Evolutionary conservation across 2,888 invertebrate species (phyloP).

Genomic region (Hartigia nigra): DNA sequence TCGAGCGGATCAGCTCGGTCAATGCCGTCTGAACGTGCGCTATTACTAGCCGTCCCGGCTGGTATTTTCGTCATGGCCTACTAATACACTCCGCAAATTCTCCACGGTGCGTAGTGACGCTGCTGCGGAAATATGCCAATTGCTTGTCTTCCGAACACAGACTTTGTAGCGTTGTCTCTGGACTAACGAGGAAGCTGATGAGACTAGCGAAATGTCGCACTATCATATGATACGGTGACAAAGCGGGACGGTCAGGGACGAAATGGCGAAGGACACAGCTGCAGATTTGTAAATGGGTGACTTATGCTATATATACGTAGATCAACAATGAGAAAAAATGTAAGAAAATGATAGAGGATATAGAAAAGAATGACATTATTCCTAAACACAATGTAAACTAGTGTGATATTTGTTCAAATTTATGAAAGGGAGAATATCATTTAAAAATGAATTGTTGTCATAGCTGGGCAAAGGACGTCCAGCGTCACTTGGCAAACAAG

Average conservation of each 20-base stretch:
- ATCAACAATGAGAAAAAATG: not conserved
- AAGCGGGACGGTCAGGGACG: not conserved
- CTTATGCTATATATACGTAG: not conserved
- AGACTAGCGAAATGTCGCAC: not conserved
- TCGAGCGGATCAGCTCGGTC: conserved; percentile 33
- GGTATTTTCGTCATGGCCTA: conserved; percentile 51
- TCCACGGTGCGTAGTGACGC: conserved; percentile 27
- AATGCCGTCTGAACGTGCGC: conserved; percentile 42
- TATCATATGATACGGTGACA: not conserved
- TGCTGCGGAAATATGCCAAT: conserved; percentile 36
- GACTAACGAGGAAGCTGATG: not conserved
- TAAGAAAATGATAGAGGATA: not conserved
- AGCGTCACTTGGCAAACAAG: not conserved
- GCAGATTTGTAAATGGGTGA: not conserved
- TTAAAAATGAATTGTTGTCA: not conserved
- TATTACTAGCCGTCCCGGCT: conserved; percentile 39
- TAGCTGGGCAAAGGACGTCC: not conserved
- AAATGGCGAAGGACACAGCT: not conserved
- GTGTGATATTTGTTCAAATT: not conserved
- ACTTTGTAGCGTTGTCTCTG: not conserved
- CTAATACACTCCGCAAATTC: conserved; percentile 47
- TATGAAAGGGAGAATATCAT: not conserved
- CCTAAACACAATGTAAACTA: not conserved
- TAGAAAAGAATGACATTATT: not conserved
- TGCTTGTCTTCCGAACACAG: not conserved